Percentiles rank a stretch among this genome's conserved stretches.
Conservation (phyloP, 2,888 invertebrate genomes). For the Schrankia costaestrigalis region DNA sequence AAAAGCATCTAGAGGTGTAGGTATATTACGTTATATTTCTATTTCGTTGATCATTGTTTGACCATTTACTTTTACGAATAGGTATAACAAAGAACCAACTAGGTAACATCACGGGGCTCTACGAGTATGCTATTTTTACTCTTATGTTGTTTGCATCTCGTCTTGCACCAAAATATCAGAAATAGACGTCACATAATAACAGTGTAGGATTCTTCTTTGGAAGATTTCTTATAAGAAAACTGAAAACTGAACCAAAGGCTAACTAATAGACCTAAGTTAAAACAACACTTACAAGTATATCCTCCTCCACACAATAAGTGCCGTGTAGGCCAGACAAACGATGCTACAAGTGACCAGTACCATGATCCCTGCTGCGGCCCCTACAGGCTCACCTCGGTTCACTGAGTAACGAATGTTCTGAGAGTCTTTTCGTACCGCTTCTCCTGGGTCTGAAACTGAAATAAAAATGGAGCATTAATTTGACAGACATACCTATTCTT, state of each 20-base stretch:
- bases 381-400: conserved; percentile 52
- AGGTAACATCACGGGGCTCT: too few relatives aligned
- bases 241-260: background rate
- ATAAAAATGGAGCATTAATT: too few relatives aligned
- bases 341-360: conserved; percentile 65
- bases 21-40: background rate
- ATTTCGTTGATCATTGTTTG: background rate
- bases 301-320: conserved; percentile 67
- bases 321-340: conserved; percentile 63
- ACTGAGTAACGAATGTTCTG: conserved; percentile 37
- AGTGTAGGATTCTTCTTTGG: too few relatives aligned
- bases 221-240: background rate
- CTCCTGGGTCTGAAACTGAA: conserved; percentile 37
- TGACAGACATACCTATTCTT: background rate
- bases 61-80: too few relatives aligned
- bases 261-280: too few relatives aligned
- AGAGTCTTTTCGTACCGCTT: conserved; percentile 53
- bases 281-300: conserved; percentile 66
- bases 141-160: background rate
- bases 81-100: too few relatives aligned
- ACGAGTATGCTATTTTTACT: too few relatives aligned
- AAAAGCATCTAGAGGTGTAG: background rate
- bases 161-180: background rate
- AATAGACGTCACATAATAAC: too few relatives aligned
- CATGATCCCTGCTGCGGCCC: conserved; percentile 69